Evolutionary conservation across 2,113 vertebrate species (phyloP).

Genomic region (Grantiella picta): DNA sequence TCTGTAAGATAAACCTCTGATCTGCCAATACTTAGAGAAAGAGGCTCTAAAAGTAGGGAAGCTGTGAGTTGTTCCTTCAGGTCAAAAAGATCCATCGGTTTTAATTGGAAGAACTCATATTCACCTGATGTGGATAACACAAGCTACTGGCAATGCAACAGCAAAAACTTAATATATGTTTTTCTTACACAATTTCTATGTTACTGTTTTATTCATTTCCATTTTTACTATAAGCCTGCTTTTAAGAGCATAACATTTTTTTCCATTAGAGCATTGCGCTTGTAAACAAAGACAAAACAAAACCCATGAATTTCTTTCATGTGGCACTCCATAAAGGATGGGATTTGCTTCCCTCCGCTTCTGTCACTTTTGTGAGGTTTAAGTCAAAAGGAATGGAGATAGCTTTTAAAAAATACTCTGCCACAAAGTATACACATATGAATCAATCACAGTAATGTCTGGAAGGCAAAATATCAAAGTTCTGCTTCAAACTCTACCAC

Average conservation of each 20-base stretch:
- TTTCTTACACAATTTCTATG: not conserved
- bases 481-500: not conserved
- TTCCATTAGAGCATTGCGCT: not conserved
- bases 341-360: not conserved
- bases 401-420: not conserved
- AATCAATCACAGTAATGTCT: slow-evolving; percentile 17
- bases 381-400: slow-evolving; percentile 14
- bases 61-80: not conserved
- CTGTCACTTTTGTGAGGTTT: not conserved
- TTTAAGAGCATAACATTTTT: not conserved
- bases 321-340: not conserved
- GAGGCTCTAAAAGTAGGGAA: not conserved
- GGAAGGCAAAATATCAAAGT: slow-evolving; percentile 22
- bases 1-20: not conserved
- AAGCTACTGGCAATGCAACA: not conserved
- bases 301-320: not conserved
- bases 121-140: not conserved
- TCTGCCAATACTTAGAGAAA: not conserved
- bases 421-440: not conserved
- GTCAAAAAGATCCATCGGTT: not conserved
- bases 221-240: not conserved
- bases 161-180: not conserved
- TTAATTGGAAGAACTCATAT: not conserved
- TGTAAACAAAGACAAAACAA: not conserved
- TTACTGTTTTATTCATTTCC: not conserved